phyloP scores from a whole-genome alignment of 1,140 invertebrate genomes.

The Rhizoglyphus robini region DNA sequence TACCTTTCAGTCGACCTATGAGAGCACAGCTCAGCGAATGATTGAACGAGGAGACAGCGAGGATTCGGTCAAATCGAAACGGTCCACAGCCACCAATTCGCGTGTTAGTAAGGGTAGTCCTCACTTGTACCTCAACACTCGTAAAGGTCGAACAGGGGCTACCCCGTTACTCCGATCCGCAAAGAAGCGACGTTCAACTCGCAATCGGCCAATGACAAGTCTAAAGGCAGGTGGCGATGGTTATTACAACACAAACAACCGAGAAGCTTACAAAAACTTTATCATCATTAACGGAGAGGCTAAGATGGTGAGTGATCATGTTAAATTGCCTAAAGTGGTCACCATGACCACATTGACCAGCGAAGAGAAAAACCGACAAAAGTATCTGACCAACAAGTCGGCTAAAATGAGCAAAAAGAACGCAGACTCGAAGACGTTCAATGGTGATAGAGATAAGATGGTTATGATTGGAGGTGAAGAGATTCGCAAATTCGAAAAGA shows the following conservation, averaged over 20 bases:
- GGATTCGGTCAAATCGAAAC: constrained; percentile 2
- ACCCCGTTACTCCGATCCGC: neutral
- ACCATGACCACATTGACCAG: neutral
- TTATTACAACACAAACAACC: constrained; percentile 19
- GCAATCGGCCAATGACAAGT: constrained; percentile 18
- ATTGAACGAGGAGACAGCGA: constrained; percentile 5
- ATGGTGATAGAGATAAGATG: no score
- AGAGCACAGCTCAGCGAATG: constrained; percentile 1
- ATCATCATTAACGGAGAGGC: constrained; percentile 19
- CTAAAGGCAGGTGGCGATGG: constrained; percentile 19
- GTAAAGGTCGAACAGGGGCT: neutral
- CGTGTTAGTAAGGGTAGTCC: neutral
- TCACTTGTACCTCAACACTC: neutral
- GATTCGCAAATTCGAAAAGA: constrained; percentile 9
- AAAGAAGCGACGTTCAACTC: neutral
- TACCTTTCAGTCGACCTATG: constrained; percentile 26
- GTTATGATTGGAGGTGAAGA: constrained; percentile 1
- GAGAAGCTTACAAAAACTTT: constrained; percentile 21
- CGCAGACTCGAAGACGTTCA: neutral
- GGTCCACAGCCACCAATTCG: neutral
- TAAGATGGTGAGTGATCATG: neutral
- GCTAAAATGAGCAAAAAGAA: neutral
- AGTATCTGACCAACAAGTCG: neutral
- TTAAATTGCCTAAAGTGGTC: constrained; percentile 18
- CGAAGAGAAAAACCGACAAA: constrained; percentile 4